Conservation (phyloP, 2,797 vertebrate species). For the Morelia viridis region DNA sequence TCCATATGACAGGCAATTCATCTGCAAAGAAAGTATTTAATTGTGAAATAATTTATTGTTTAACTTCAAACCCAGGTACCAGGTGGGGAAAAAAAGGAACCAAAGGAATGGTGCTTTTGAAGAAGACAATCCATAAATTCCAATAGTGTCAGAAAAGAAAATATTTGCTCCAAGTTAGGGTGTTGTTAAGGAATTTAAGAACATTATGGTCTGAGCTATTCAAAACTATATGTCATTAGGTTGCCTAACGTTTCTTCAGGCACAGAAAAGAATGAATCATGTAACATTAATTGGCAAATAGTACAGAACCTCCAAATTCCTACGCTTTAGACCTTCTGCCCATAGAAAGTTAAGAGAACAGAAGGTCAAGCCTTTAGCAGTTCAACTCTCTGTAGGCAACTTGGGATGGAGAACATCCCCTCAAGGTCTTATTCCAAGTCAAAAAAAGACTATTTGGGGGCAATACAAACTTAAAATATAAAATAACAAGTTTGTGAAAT, state of each 20-base stretch:
- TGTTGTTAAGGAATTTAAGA: not conserved
- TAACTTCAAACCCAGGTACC: slow-evolving; percentile 19
- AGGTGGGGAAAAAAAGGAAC: not conserved
- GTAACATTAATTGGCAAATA: not conserved
- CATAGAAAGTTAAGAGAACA: not conserved
- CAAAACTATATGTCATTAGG: not conserved
- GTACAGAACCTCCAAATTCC: not conserved
- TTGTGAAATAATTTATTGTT: slow-evolving; percentile 26
- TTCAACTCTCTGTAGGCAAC: not conserved
- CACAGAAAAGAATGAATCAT: not conserved
- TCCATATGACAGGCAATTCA: not conserved
- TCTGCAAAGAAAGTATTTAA: slow-evolving; percentile 1
- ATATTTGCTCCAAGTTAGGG: not conserved
- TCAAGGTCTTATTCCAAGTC: not conserved
- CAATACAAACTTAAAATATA: not conserved
- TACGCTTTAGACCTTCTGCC: too few species aligned
- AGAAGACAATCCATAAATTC: slow-evolving; percentile 19
- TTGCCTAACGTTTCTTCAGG: too few species aligned
- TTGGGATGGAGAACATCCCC: not conserved
- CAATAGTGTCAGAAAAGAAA: slow-evolving; percentile 32
- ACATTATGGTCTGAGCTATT: not conserved
- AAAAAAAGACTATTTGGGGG: too few species aligned
- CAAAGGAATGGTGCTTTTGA: not conserved
- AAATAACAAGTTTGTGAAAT: not conserved
- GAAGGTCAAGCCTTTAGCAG: not conserved